Evolutionary conservation across 2,797 vertebrate species (phyloP), one percentile per base, ranked within the genome.

Genomic region (Acipenser oxyrinchus): DNA sequence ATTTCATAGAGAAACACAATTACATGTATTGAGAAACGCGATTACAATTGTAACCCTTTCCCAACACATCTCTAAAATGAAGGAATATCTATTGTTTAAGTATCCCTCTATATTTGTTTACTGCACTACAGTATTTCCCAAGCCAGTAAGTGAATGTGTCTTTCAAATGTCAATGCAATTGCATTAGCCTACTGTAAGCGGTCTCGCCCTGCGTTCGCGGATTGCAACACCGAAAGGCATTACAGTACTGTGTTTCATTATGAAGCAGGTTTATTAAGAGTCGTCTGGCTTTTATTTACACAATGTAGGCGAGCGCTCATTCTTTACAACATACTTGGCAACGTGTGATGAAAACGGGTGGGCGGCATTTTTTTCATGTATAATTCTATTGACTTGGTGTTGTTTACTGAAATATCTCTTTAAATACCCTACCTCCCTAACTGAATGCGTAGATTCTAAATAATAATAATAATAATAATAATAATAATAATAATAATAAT

Each of bases 311-410:
- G 80, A 80, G 81, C 74, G 78, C 80, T 84, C 81, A 80, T 86
- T 62, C 60, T 62, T 83, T 86, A 79, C 80, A 86, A 84, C 84
- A 84, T 85, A 86, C 74, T 86, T 87, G 87, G 88, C 88, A 85
- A 72, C 61, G 75, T 72, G 87, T 80, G 88, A 89, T 87, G 85
- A 87, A 85, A 86, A 76, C 65, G 82, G 84, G 85, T 81, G 86
- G 86, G 85, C 83, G 84, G 88, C 82, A 84, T 86, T 87, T 87
- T n/a, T 84, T 87, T 84, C 83, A 78, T 80, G 83, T 79, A 78
- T 77, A 84, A 82, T 70, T 69, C 76, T 78, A 87, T 84, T 83
- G 82, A 76, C 78, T 75, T 80, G 79, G 76, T 84, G 51, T 13
- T 58, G 12, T 58, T 58, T 58, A 58, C 55, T 58, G 11, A 3